Evolutionary conservation across 2,888 invertebrate species (phyloP), one percentile per base, ranked within the genome.

Genomic region (Thera britannica): DNA sequence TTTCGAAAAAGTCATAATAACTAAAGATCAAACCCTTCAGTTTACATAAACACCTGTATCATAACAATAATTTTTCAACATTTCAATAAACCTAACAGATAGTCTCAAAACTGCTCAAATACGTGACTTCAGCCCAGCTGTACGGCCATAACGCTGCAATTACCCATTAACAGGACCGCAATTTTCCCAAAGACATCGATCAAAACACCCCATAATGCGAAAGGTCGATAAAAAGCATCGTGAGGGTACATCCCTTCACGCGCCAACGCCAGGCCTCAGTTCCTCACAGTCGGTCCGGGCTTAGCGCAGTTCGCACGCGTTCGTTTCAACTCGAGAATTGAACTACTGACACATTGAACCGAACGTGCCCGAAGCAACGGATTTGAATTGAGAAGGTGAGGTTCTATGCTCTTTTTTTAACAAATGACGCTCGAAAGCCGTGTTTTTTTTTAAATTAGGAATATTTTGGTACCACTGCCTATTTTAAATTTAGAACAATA

Each of bases 231-330:
- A 72, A 70, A 62, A 38, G 66, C 58, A 73, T 65, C 62, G 71
- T 69, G 64, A 60, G 66, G 70, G 62, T 56, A 58, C 77, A 73
- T 67, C 71, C 66, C 68, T 74, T 70, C 63, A 67, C 75, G 78
- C 77, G 77, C 76, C 72, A 74, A 75, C 52, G 70, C 65, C 52
- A 55, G 60, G 65, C 55, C 57, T 59, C 23, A 23, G 23, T 23
- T 1, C 23, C 23, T 23, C 89, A 89, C 72, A 88, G 87, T 88
- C 71, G 75, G 77, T 76, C 76, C 80, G 85, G 75, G 73, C 77
- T 78, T 79, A 84, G 79, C 61, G 49, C 60, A 58, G 79, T 75
- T 75, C 80, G 84, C 83, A 87, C 89, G 88, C 80, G 79, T 70
- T 69, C 74, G 75, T 44, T 63, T 72, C 72, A 59, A 60, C 71